Base-by-base conservation (phyloP, 2,797 vertebrate genomes). In the Cryptoblepharus egeriae region DNA sequence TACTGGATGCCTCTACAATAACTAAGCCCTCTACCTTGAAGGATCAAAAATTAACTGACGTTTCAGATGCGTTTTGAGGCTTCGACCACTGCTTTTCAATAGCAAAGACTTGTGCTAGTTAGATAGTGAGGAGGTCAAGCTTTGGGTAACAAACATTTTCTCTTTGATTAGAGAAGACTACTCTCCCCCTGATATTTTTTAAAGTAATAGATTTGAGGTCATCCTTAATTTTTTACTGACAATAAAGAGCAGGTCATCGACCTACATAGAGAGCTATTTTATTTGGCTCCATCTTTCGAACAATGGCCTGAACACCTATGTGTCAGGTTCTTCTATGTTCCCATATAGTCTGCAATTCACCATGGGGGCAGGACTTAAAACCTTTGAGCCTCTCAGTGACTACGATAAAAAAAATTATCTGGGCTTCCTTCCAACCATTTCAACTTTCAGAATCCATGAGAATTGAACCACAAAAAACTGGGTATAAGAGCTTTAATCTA, bases 311-410 rank as follows among this genome's bases (percentile, higher is more conserved):
- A 88, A 94, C 92, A 87, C 93, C 93, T 88, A 90, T 92, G 94
- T 94, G 90, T 93, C 86, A 28, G 73, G 89, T 89, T 94, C 93
- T 82, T 94, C 92, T 89, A 81, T 90, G 64, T 83, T 92, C 92
- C 88, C 94, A 92, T 95, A 92, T 82, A 93, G 91, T 88, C 77
- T 74, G 90, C 93, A 90, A 94, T 94, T 95, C 95, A 91, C 94
- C 92, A 60, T 91, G 92, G 94, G 93, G 91, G 85, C 93, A 93
- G 92, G 91, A 95, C 94, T 95, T 94, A 88, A 95, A 96, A 95
- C 95, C 94, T 95, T 95, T 95, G 94, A 95, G 94, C 94, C 90
- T 92, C 93, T 91, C 91, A 95, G 95, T 94, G 91, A 93, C 94
- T 93, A 88, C 90, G 91, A 96, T 95, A 94, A 91, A 92, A 94